Percentiles rank a stretch among this genome's conserved stretches.
These are phyloP conservation scores for Protomyctophum bolini DNA, from an alignment of 2,113 vertebrate genomes.

Conservation along the genomic window DNA sequence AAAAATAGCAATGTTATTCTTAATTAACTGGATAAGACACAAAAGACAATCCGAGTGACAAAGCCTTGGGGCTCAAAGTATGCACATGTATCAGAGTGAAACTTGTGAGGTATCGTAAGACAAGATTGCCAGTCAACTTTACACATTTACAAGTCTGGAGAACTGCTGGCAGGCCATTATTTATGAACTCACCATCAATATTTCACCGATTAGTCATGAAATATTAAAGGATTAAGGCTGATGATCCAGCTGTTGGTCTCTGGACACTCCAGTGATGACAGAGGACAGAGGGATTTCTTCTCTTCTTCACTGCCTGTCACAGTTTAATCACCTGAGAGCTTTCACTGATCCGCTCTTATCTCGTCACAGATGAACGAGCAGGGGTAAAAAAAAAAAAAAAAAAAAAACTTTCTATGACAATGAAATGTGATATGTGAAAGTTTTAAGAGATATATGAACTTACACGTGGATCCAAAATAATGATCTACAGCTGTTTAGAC, in stretches of 20 bases:
- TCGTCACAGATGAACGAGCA: background rate
- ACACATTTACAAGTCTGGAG: constrained; percentile 75
- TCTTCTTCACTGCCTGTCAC: background rate
- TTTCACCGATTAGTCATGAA: constrained; percentile 82
- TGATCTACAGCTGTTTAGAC: no score
- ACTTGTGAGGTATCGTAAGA: background rate
- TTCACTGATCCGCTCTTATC: background rate
- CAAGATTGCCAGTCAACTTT: constrained; percentile 62
- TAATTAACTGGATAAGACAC: background rate
- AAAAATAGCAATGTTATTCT: constrained; percentile 27
- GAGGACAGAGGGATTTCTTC: constrained; percentile 49
- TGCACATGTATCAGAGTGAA: background rate
- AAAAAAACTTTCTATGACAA: background rate
- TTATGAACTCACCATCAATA: constrained; percentile 82
- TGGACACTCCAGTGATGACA: constrained; percentile 68
- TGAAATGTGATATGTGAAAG: no score
- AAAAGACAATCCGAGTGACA: background rate
- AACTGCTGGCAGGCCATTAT: constrained; percentile 78
- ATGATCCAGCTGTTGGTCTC: constrained; percentile 80
- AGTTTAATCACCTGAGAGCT: background rate
- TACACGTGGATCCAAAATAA: background rate
- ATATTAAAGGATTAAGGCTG: constrained; percentile 83
- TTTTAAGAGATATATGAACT: background rate
- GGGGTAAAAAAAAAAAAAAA: background rate
- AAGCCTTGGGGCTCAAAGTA: background rate